These are phyloP conservation scores for Augiades crinisus DNA, from an alignment of 2,888 invertebrate genomes.

Conservation along the genomic window DNA sequence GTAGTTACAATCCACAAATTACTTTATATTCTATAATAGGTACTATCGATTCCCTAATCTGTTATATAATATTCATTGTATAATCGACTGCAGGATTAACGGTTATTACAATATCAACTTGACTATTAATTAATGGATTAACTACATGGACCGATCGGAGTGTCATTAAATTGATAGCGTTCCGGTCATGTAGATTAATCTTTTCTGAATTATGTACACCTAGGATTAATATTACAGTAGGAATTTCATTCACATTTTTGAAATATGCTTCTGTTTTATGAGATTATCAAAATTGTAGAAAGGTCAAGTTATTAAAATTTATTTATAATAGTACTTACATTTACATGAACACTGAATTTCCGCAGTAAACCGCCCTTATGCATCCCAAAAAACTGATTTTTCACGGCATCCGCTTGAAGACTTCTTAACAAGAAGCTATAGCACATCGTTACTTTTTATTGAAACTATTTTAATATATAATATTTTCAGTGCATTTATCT, in stretches of 20 bases:
- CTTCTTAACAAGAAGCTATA: constrained; percentile 49
- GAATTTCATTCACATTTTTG: too few species aligned
- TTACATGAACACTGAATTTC: constrained; percentile 53
- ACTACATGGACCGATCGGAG: constrained; percentile 16
- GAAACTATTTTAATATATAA: background rate
- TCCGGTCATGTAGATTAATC: constrained; percentile 16
- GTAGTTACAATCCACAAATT: background rate
- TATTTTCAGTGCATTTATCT: background rate
- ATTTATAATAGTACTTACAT: constrained; percentile 47
- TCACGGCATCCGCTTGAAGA: constrained; percentile 42
- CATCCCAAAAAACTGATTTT: constrained; percentile 34
- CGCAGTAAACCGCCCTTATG: constrained; percentile 40
- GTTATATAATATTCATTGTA: constrained; percentile 17
- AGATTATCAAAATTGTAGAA: too few species aligned
- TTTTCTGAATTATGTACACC: constrained; percentile 1
- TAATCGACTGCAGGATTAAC: constrained; percentile 20
- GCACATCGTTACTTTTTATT: constrained; percentile 52
- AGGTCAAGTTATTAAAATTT: too few species aligned
- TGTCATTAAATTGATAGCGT: constrained; percentile 24
- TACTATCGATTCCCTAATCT: constrained; percentile 2
- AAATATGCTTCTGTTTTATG: too few species aligned
- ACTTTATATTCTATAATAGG: background rate
- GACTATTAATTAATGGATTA: constrained; percentile 25
- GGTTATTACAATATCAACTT: constrained; percentile 25
- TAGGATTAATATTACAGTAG: too few species aligned